Evolutionary conservation across 2,113 vertebrate species (phyloP), one percentile per base, ranked within the genome.

Genomic region (Podiceps cristatus): DNA sequence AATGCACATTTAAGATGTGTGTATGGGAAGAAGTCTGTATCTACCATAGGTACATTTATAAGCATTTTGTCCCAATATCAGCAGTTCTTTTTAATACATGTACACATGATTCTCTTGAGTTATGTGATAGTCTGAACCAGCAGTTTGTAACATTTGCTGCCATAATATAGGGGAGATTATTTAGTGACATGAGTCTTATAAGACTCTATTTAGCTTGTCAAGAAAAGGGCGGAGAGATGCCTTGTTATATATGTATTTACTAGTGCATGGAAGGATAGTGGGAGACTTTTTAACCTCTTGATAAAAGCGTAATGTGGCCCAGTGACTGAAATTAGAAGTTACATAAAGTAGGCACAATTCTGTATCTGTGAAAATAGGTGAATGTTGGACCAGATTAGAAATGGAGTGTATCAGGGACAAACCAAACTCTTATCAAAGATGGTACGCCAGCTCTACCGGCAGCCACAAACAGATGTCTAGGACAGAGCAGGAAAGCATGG

Each of bases 221-320:
- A 81, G 73, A 62, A 76, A 45, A 80, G 35, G 18, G 8, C 47
- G 45, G 40, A 90, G 45, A 79, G 49, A 25, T 78, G 42, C 37
- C 0, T 2, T 90, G 35, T 56, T 53, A 15, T 25, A 11, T 55
- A 42, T 44, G 5, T 75, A 29, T 76, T 68, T 56, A 27, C 35
- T 50, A 56, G 33, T 47, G 19, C 0, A 0, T 60, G 33, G 45
- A 86, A 93, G 11, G 40, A 23, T 67, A 76, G 62, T 5, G 7
- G 67, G 18, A 88, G 44, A 59, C 14, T 17, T 75, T 78, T 63
- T 40, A 53, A 60, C 23, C 16, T 64, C 28, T 53, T 91, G 45
- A 40, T 56, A 44, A 66, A 83, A 75, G 18, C 0, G 0, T 55
- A 56, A n/a, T 31, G 31, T 42, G 52, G n/a, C n/a, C 24, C 47